Evolutionary conservation across 1,140 invertebrate genomes (phyloP).

Genomic region (Caenorhabditis tropicalis): DNA sequence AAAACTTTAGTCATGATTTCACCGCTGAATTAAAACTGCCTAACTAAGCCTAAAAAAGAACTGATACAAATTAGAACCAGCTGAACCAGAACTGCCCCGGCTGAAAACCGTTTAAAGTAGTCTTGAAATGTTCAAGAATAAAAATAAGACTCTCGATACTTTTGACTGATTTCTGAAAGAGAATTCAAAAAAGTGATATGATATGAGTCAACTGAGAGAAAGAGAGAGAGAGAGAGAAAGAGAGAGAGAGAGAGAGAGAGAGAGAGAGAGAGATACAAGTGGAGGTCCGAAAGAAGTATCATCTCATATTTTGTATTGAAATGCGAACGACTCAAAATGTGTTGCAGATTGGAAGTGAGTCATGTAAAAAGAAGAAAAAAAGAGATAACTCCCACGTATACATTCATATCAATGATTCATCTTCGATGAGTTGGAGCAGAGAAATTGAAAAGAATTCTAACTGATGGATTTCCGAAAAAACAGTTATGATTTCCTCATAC

Average conservation of each 20-base stretch:
- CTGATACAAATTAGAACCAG: too few species aligned
- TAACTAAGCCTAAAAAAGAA: too few species aligned
- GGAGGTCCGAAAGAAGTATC: neutral
- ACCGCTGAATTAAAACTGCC: too few species aligned
- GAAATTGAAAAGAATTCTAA: neutral
- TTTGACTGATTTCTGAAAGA: too few species aligned
- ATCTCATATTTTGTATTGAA: neutral
- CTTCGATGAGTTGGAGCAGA: neutral
- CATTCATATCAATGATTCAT: neutral
- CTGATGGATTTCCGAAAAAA: neutral
- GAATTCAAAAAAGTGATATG: too few species aligned
- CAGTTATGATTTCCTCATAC: too few species aligned
- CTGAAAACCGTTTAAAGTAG: too few species aligned
- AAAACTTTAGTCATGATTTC: too few species aligned
- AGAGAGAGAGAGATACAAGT: neutral
- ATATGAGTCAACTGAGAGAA: neutral
- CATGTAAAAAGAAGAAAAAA: neutral
- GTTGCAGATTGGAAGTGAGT: neutral
- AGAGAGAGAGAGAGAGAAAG: neutral
- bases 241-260: neutral
- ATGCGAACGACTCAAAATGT: neutral
- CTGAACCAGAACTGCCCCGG: too few species aligned
- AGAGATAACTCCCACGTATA: neutral
- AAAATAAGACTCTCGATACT: too few species aligned
- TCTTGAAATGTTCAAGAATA: too few species aligned